Evolutionary conservation across 1,140 invertebrate species (phyloP).

Genomic region (Chironomus striatipennis): DNA sequence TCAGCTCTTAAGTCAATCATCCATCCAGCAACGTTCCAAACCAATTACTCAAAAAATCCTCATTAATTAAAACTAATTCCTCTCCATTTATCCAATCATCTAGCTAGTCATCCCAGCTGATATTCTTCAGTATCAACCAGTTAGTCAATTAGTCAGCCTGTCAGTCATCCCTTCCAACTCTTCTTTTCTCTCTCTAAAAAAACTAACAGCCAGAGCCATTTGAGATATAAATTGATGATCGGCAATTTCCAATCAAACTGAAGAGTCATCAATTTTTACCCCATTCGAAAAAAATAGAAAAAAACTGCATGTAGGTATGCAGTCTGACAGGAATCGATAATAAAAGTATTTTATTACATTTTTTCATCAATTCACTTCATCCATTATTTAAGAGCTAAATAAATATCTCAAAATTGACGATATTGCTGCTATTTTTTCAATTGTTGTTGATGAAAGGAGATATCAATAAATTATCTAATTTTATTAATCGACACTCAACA

Average conservation of each 20-base stretch:
- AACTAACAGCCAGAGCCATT: not conserved
- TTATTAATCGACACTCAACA: constrained; percentile 1
- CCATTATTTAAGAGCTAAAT: not conserved
- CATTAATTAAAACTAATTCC: too few relatives aligned
- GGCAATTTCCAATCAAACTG: not conserved
- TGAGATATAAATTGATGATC: not conserved
- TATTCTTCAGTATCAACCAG: too few relatives aligned
- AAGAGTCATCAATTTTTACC: not conserved
- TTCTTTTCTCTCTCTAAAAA: not conserved
- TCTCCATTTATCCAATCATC: too few relatives aligned
- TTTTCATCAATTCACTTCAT: not conserved
- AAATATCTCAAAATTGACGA: too few relatives aligned
- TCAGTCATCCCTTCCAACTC: not conserved
- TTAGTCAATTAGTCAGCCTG: too few relatives aligned
- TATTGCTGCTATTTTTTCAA: not conserved
- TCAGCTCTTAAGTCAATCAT: too few relatives aligned
- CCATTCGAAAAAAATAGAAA: not conserved
- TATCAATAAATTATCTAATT: constrained; percentile 10
- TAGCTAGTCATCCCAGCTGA: too few relatives aligned
- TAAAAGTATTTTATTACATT: constrained; percentile 10
- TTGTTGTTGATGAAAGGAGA: not conserved
- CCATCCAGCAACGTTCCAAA: too few relatives aligned
- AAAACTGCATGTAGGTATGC: too few relatives aligned
- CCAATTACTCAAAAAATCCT: too few relatives aligned
- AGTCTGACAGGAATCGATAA: not conserved